Conservation (phyloP, 2,888 invertebrate genomes). For the Macrosiphum euphorbiae region DNA sequence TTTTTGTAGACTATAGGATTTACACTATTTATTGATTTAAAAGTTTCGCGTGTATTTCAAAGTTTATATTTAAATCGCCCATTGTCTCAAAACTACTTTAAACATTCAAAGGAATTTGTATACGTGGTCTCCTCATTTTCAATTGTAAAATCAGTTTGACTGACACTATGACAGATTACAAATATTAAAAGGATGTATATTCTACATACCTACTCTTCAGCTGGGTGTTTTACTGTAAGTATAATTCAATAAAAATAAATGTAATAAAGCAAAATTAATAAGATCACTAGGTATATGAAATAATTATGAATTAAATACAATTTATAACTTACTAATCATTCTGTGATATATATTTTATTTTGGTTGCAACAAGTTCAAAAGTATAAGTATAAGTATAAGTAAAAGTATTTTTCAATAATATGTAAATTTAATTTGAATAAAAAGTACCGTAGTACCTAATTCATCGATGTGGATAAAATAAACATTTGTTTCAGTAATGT, state of each 20-base stretch:
- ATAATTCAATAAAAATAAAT: not conserved
- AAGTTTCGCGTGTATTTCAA: not conserved
- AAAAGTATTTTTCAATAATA: not conserved
- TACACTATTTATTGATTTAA: not conserved
- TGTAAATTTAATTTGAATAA: not conserved
- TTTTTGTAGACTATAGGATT: not conserved
- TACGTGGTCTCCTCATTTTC: not conserved
- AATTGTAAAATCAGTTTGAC: slow-evolving; percentile 13
- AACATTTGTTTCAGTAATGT: not conserved
- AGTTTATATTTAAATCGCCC: not conserved
- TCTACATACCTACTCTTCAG: not conserved
- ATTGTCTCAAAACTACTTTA: not conserved
- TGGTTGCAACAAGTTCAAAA: not conserved
- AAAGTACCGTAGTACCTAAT: not conserved
- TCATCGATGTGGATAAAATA: not conserved
- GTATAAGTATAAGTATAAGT: no score
- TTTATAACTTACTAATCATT: not conserved
- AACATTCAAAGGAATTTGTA: not conserved
- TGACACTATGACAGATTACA: not conserved
- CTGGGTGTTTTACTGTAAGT: not conserved
- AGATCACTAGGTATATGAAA: not conserved
- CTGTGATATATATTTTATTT: not conserved
- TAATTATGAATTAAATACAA: not conserved
- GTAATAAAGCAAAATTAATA: not conserved
- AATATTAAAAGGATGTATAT: not conserved